Conservation (phyloP, 2,113 vertebrate species). For the Heptranchias perlo region DNA sequence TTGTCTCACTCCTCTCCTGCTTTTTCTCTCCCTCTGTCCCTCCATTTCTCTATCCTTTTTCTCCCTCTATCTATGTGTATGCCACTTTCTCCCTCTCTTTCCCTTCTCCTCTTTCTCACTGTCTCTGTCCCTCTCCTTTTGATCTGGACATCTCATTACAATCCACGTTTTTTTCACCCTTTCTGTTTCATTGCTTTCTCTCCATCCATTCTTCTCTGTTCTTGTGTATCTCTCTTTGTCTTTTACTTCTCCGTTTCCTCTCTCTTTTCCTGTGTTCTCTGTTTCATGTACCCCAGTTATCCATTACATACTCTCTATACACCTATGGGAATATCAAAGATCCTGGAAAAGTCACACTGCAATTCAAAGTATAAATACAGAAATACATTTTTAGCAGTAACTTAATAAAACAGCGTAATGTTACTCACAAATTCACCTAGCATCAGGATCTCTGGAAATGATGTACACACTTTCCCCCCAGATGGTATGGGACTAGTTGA, state of each 20-base stretch:
- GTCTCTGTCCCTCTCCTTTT: not conserved
- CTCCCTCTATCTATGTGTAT: not conserved
- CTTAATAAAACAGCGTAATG: not conserved
- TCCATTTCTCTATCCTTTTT: not conserved
- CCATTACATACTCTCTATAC: no score
- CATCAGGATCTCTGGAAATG: slow-evolving; percentile 31
- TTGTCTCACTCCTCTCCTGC: not conserved
- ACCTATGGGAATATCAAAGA: not conserved
- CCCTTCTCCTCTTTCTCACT: not conserved
- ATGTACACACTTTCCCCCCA: not conserved
- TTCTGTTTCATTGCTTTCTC: not conserved
- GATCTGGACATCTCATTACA: not conserved
- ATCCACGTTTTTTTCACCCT: not conserved
- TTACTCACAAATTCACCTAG: slow-evolving; percentile 23
- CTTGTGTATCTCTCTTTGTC: not conserved
- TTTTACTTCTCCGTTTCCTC: not conserved
- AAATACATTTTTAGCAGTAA: not conserved
- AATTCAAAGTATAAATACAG: not conserved
- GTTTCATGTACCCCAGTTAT: not conserved
- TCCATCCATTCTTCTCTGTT: not conserved
- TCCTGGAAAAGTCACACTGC: not conserved
- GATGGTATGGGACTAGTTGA: not conserved
- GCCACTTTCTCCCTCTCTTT: not conserved
- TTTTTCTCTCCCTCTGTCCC: not conserved
- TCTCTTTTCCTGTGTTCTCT: not conserved